Conservation (phyloP, 1,140 invertebrate species). For the Tetragnatha versicolor region DNA sequence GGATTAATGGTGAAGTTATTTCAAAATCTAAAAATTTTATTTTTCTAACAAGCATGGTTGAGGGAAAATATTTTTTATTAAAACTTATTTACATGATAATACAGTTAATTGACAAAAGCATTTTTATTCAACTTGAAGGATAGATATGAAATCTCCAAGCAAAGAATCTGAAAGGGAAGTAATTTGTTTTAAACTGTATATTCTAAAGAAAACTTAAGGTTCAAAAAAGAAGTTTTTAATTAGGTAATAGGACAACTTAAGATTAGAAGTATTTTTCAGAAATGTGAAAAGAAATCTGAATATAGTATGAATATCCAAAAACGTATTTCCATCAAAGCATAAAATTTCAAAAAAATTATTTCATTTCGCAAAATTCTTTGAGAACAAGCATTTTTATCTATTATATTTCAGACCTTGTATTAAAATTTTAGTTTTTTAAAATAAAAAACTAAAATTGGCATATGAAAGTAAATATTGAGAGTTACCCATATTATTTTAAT, state of each 20-base stretch:
- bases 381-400: no score
- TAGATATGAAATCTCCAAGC: constrained; percentile 2
- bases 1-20: no score
- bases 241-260: no score
- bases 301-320: neutral
- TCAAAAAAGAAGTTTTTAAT: neutral
- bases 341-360: neutral
- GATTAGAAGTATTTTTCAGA: no score
- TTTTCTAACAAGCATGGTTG: neutral
- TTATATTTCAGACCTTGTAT: no score
- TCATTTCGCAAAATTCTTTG: neutral
- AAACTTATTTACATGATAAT: neutral
- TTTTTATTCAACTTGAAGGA: neutral
- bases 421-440: no score
- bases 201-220: neutral
- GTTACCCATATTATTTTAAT: no score
- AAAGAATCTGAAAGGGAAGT: constrained; percentile 2
- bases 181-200: neutral
- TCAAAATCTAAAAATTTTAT: neutral
- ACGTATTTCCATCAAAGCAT: neutral
- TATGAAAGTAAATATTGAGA: no score
- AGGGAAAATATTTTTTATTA: no score
- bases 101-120: neutral
- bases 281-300: neutral
- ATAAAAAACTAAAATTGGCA: no score